A percentile compares a stretch with the other conserved stretches of the same genome.
These are phyloP conservation scores for Augiades crinisus DNA, from an alignment of 2,888 invertebrate species.

Conservation along the genomic window DNA sequence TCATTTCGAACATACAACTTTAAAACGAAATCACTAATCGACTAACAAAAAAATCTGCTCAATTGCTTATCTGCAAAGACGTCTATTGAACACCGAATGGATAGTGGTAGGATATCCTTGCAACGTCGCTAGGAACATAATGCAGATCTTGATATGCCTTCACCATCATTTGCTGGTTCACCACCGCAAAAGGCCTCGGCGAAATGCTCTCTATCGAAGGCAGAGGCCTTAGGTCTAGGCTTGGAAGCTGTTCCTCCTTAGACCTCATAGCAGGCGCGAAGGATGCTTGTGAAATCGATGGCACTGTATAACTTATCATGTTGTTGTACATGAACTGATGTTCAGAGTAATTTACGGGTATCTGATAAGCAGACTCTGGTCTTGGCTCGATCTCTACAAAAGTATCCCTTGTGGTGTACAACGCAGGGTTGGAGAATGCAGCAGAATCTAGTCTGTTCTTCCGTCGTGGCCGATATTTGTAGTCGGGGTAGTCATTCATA, in stretches of 20 bases:
- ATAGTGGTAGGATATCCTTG: conserved; percentile 72
- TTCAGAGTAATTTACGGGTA: conserved; percentile 59
- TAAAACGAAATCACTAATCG: no score
- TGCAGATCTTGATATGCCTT: conserved; percentile 74
- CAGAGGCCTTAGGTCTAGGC: conserved; percentile 62
- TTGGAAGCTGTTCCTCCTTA: conserved; percentile 60
- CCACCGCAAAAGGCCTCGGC: conserved; percentile 67
- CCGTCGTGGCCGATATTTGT: conserved; percentile 85
- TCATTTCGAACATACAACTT: no score
- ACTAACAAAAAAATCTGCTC: conserved; percentile 15
- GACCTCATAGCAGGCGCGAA: conserved; percentile 58
- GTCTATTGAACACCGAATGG: conserved; percentile 69
- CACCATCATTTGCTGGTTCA: conserved; percentile 77
- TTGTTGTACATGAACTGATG: conserved; percentile 68
- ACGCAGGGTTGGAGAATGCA: conserved; percentile 49
- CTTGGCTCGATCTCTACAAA: conserved; percentile 65
- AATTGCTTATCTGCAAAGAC: conserved; percentile 5
- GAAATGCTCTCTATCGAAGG: conserved; percentile 77
- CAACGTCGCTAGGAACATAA: conserved; percentile 67
- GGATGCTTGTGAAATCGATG: conserved; percentile 55
- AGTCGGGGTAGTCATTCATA: conserved; percentile 87
- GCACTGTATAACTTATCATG: conserved; percentile 66
- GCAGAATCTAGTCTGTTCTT: conserved; percentile 79
- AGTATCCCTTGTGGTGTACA: conserved; percentile 57
- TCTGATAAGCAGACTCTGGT: conserved; percentile 57